phyloP scores from a whole-genome alignment of 92 coral and sea anemone species.

The Palythoa grandiflora region DNA sequence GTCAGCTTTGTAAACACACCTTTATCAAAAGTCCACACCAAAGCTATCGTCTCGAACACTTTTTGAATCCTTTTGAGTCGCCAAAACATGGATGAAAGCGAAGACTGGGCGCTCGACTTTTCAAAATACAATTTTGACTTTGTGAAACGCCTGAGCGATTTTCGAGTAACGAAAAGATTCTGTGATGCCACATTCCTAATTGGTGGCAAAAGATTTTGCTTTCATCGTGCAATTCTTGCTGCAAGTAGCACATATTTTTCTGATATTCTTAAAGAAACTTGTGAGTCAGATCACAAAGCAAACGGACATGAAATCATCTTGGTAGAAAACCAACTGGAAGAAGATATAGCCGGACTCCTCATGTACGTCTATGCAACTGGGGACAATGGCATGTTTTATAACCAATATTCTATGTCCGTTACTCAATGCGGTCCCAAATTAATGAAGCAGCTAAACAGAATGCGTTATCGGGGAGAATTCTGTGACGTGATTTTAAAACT shows the following conservation, averaged over 20 bases:
- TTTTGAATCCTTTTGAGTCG: background rate
- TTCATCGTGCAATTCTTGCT: slow-evolving; percentile 37
- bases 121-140: slow-evolving; percentile 44
- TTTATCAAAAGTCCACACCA: background rate
- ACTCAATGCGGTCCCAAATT: slow-evolving; percentile 30
- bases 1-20: background rate
- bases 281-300: background rate
- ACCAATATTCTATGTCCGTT: slow-evolving; percentile 1
- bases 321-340: background rate
- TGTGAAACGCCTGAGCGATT: slow-evolving; percentile 31
- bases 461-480: slow-evolving; percentile 51
- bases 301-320: background rate
- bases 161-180: slow-evolving; percentile 24
- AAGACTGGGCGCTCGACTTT: slow-evolving; percentile 27
- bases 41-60: background rate
- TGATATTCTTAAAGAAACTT: background rate
- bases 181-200: slow-evolving; percentile 15
- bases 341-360: background rate
- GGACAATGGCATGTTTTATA: background rate
- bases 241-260: slow-evolving; percentile 16
- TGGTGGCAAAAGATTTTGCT: background rate
- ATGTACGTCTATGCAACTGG: slow-evolving; percentile 2
- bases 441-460: slow-evolving; percentile 29
- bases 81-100: background rate
- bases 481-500: slow-evolving; percentile 51